phyloP scores from a whole-genome alignment of 2,888 invertebrate species.

The Lasioglossum vierecki region DNA sequence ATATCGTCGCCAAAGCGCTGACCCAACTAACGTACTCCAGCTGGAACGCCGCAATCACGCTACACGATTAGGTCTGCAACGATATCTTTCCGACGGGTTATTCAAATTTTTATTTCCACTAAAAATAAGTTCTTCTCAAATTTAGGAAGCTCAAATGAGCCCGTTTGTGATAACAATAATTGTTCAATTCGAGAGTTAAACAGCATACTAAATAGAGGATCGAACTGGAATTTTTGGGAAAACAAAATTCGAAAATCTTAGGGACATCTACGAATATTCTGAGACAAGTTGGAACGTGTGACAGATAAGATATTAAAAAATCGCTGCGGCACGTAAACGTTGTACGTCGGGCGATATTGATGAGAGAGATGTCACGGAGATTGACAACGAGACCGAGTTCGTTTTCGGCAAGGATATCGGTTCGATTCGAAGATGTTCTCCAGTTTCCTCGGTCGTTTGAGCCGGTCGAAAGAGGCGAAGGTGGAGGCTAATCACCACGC shows the following conservation, averaged over 20 bases:
- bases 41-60: not conserved
- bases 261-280: not conserved
- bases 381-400: constrained; percentile 59
- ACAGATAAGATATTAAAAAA: not conserved
- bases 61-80: not conserved
- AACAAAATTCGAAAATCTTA: not conserved
- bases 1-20: not conserved
- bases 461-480: constrained; percentile 72
- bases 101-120: not conserved
- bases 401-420: constrained; percentile 31
- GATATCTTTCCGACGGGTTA: not conserved
- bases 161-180: not conserved
- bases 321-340: not conserved
- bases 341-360: not conserved
- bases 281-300: not conserved
- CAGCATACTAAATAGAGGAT: not conserved
- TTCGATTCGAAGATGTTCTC: constrained; percentile 17
- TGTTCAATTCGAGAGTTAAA: not conserved
- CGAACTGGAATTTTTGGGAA: not conserved
- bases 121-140: not conserved
- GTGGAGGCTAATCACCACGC: constrained; percentile 81
- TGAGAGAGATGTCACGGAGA: not conserved
- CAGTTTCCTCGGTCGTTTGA: constrained; percentile 32
- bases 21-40: not conserved
- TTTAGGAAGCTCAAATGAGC: not conserved